These are phyloP conservation scores for Macroglossus sobrinus DNA, from an alignment of 2,113 vertebrate species.

Conservation along the genomic window DNA sequence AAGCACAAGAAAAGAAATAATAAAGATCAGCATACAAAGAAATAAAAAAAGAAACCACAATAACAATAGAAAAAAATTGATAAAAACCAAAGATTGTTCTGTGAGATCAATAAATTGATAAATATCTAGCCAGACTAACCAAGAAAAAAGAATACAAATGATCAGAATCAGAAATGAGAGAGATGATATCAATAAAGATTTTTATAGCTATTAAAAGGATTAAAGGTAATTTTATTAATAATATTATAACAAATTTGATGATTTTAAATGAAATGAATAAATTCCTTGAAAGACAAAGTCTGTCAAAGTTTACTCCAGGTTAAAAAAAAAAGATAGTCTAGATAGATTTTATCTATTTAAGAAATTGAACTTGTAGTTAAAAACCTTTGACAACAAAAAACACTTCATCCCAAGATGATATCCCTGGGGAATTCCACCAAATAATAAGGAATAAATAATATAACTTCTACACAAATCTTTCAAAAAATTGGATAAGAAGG, in stretches of 20 bases:
- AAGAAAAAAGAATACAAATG: not conserved
- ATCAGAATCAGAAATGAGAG: not conserved
- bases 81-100: not conserved
- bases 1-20: not conserved
- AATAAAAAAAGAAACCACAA: not conserved
- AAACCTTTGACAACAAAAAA: not conserved
- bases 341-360: not conserved
- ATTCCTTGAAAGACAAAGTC: not conserved
- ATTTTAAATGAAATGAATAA: not conserved
- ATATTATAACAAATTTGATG: not conserved
- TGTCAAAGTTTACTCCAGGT: not conserved
- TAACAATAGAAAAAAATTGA: not conserved
- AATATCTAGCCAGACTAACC: not conserved
- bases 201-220: not conserved
- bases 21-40: not conserved
- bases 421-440: not conserved
- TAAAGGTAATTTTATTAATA: not conserved
- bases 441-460: not conserved
- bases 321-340: not conserved
- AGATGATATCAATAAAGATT: not conserved
- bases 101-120: not conserved
- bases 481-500: not conserved
- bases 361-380: not conserved
- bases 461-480: not conserved
- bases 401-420: not conserved